Evolutionary conservation across 2,888 invertebrate species (phyloP), one percentile per base, ranked within the genome.

Genomic region (Clivina fossor): DNA sequence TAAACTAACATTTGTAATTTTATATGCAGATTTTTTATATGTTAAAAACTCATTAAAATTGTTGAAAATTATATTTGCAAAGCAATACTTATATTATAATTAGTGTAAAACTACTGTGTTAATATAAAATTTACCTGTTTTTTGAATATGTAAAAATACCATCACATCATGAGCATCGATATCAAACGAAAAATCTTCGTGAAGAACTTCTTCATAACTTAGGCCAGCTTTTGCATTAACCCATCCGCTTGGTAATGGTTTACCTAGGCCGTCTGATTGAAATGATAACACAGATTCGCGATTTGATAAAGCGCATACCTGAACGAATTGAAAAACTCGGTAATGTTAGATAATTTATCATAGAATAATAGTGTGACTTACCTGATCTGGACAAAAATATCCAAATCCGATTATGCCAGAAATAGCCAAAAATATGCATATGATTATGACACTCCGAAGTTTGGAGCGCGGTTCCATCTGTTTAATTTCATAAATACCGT

Each of bases 131-230:
- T 66, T 62, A 78, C 80, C 98, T 48, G 98, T 99, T 78, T 99
- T 99, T 76, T 99, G 99, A 74, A 99, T 97, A 74, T 99, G 98
- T 63, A 99, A 78, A 82, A 99, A 85, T 50, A 99, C 97, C 82
- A 99, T 90, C 54, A 99, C 98, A 78, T 99, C 98, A 69, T 92
- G 90, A 8, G 90, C 90, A 71, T 90, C 88, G 76, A 93, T 88
- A 74, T 93, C 90, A 76, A 93, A 93, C 68, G 88, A 83, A 74
- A 90, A 90, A 76, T 88, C 88, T 70, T 90, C 90, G 70, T 90
- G 90, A 53, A 91, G 79, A 66, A 91, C 86, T 73, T 90, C 90
- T 70, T 91, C 91, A 71, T 91, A 91, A 64, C 90, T 90, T 58
- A 91, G 80, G 58, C 86, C 83, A 38, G 83, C 82, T 70, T 82